Percentiles rank a stretch among this genome's conserved stretches.
These are phyloP conservation scores for Spodoptera litura DNA, from an alignment of 1,140 invertebrate genomes.

Conservation along the genomic window DNA sequence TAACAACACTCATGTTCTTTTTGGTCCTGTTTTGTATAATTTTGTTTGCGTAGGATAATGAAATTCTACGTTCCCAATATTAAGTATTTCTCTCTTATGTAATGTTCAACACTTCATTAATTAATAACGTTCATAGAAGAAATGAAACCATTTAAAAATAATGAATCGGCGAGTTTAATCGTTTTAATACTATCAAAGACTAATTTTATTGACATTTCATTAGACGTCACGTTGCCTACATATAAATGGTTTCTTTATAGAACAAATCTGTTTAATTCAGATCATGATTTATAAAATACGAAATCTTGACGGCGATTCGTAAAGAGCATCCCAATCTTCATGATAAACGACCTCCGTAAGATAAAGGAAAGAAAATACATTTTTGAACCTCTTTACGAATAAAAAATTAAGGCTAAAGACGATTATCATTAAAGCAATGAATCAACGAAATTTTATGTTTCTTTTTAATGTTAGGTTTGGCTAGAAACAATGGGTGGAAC, in stretches of 20 bases:
- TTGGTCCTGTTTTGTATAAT: background rate
- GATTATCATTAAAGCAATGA: conserved; percentile 71
- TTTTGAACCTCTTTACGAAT: conserved; percentile 61
- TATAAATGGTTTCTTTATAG: conserved; percentile 25
- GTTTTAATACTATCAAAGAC: background rate
- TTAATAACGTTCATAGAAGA: background rate
- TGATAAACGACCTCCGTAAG: conserved; percentile 66
- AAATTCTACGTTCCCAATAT: too few relatives aligned
- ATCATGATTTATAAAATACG: conserved; percentile 32
- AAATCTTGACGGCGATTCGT: conserved; percentile 54
- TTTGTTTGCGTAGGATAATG: background rate
- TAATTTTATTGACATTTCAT: conserved; percentile 8
- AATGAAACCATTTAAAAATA: background rate
- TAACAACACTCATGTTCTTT: background rate
- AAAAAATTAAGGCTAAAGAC: conserved; percentile 61
- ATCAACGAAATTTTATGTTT: conserved; percentile 57
- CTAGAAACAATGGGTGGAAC: conserved; percentile 6
- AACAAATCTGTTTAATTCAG: conserved; percentile 1
- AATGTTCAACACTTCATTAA: background rate
- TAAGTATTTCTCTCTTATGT: too few relatives aligned
- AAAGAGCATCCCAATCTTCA: conserved; percentile 62
- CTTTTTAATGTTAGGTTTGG: conserved; percentile 23
- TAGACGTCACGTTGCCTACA: background rate
- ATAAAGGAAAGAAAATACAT: conserved; percentile 65
- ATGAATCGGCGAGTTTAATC: conserved; percentile 26